Evolutionary conservation across 2,797 vertebrate species (phyloP), one percentile per base, ranked within the genome.

Genomic region (Artibeus jamaicensis): DNA sequence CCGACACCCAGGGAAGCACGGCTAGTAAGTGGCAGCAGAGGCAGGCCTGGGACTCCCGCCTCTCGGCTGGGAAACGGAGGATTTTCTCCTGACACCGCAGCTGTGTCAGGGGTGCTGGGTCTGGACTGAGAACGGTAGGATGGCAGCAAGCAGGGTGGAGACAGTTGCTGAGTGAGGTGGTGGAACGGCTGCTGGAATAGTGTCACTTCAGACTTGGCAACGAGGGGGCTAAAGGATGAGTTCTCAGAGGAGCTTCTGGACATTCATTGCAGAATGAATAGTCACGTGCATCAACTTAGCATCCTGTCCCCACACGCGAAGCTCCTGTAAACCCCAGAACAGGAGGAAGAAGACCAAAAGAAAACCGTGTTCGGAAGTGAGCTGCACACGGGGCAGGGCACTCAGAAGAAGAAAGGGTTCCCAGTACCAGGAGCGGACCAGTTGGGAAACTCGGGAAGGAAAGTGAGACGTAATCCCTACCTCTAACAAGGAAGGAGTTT

Each of bases 401-500:
- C 24, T 85, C 26, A 55, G n/a, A 4, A 18, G 32, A 12, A 74
- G 57, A 32, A 59, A 68, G 14, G 24, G 68, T 42, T 83, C 32
- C 59, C 39, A 0, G 0, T 32, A 9, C 18, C 53, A 46, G 71
- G 77, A 34, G 62, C 12, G 19, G 55, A 55, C 55, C 79, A 37
- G 26, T 44, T 0, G 5, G 22, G 39, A 85, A 57, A 29, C 55
- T 34, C 11, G 24, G 10, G 32, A 73, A 84, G 55, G 50, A 88
- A 3, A 2, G 53, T 16, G 53, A 83, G 59, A 26, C 42, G 18
- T 6, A 46, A 19, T 44, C 24, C 62, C 22, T 44, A 4, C 82
- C 42, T 88, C 77, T 26, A 88, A 26, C 84, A 42, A 73, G 88
- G 82, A 70, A 81, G 62, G 39, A 42, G 55, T 67, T 73, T 73